Base-by-base conservation (phyloP, 2,888 invertebrate species). In the Glyphotaelius pellucidus region DNA sequence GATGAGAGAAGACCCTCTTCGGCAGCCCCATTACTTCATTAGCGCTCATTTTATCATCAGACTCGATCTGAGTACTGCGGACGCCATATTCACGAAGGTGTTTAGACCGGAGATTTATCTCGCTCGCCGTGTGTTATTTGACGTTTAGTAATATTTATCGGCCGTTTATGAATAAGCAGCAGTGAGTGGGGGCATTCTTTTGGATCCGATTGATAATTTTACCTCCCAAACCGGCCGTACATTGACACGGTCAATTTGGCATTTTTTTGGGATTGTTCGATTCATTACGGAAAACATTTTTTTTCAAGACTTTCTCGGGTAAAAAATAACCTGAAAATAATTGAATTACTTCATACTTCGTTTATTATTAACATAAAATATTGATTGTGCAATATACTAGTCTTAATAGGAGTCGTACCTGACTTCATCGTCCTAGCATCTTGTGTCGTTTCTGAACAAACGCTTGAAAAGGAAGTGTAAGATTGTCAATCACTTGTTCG, bases 11-110 rank as follows among this genome's bases (percentile, higher is more conserved):
- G 85, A 11, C 7, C n/a, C 88, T 86, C 52, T 25, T 67, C 31
- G 88, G 88, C 52, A 67, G 84, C 85, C 67, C 83, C 92, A 92
- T 92, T 93, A 92, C 92, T 93, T 93, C 93, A 93, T 93, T 93
- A 93, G 93, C 91, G 90, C 89, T 91, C 91, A 84, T 91, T 91
- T 93, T 92, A 93, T 93, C 93, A 86, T 90, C 52, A 91, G 84
- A 25, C 85, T 91, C 79, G 92, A 92, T 92, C 92, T 81, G 38
- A 35, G 42, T 83, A 67, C 52, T 67, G 47, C 47, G 32, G 38
- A 80, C 11, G 80, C 11, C 90, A n/a, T 91, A 91, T 91, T 89
- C 90, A 88, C 67, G 86, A 83, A 86, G 80, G 86, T 85, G 85
- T 85, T 85, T 85, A 85, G 32, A 85, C 85, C 25, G 85, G 38